Conservation (phyloP, 30 jellyfish, hydroid and myxozoan species). For the Chrysaora quinquecirrha region DNA sequence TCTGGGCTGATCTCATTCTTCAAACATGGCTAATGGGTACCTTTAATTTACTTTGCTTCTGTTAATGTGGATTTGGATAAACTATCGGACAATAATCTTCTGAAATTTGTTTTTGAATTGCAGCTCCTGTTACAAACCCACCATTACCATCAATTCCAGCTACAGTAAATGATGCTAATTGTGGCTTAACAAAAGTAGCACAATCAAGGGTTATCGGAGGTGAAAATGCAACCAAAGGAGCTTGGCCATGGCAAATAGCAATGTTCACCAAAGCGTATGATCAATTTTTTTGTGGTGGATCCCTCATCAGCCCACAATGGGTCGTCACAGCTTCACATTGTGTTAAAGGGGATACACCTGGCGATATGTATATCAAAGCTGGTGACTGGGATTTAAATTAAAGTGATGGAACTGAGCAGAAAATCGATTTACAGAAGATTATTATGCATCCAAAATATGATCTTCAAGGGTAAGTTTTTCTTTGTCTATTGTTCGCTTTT, state of each 20-base stretch:
- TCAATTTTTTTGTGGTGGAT: not conserved
- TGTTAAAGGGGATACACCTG: not conserved
- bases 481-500: not conserved
- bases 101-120: not conserved
- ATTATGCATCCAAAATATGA: constrained; percentile 20
- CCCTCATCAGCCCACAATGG: not conserved
- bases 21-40: too few relatives aligned
- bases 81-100: too few relatives aligned
- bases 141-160: not conserved
- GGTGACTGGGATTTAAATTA: constrained; percentile 43
- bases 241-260: constrained; percentile 76
- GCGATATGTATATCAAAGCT: not conserved
- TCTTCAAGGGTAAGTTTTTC: not conserved
- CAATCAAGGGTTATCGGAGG: constrained; percentile 62
- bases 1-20: too few relatives aligned
- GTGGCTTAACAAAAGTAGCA: constrained; percentile 46
- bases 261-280: constrained; percentile 17
- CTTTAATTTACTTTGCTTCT: too few relatives aligned
- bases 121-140: not conserved
- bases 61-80: too few relatives aligned
- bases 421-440: constrained; percentile 21
- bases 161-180: constrained; percentile 19
- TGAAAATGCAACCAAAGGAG: constrained; percentile 55
- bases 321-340: constrained; percentile 7
- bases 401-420: constrained; percentile 51